Base-by-base conservation (phyloP, 1,140 invertebrate species). In the Aphelenchoides fujianensis region DNA sequence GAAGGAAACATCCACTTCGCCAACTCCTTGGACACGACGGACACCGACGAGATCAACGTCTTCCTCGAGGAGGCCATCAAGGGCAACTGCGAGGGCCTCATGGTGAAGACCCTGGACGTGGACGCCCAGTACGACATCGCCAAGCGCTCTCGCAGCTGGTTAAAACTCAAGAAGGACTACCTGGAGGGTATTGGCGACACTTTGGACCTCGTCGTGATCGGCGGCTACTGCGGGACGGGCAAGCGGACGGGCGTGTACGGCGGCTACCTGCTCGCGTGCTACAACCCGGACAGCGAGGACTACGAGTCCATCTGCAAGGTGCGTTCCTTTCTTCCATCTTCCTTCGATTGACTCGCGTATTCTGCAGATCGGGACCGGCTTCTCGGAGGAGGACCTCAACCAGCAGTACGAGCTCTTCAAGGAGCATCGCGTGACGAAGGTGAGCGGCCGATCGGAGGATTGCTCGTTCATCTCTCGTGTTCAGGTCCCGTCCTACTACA, bases 91-190 rank as follows among this genome's bases (percentile, higher is more conserved):
- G 97, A 99, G 88, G 96, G 97, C 9, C 87, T 99, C 5, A 99
- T 99, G 96, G 92, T 99, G 0, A 99, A 99, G 87, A 94, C 94
- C 0, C 86, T 99, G 37, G 90, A 93, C 79, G 89, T 90, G 69
- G 91, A 96, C 81, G 92, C 96, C 0, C 92, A 92, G 0, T 99
- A 99, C 86, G 95, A 98, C 88, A 97, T 99, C 79, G 95, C 95
- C 0, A 95, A 96, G 84, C 87, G 97, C 52, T 98, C 95, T 0
- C 89, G 91, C 72, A 98, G 97, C 86, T 82, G 73, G 80, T 68
- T 82, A 30, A 80, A 89, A 89, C 84, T 98, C 54, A 98, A 98
- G 85, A 98, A 98, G 85, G 95, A 97, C 88, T 97, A 98, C 87
- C 86, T 98, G 68, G 93, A 97, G 34, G 93, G 93, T 54, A 90